Base-by-base conservation (phyloP, 2,888 invertebrate genomes). In the Piscicola geometra region DNA sequence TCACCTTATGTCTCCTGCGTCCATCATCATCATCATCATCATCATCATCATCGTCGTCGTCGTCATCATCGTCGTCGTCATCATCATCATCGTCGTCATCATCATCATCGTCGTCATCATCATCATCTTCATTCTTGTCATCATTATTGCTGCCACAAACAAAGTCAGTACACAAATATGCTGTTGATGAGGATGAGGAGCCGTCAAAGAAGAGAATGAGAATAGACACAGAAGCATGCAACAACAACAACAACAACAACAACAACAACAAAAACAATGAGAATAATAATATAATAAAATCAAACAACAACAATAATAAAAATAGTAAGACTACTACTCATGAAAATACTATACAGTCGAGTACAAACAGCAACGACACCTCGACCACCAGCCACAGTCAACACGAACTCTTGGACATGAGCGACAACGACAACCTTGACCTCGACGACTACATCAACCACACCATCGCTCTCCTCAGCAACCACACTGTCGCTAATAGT, bases 61-160 rank as follows among this genome's bases (percentile, higher is more conserved):
- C n/a, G 21, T 64, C 64, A 64, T 64, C 71, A 41, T 33, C 47
- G 21, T 2, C 71, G 21, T 64, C 64, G 21, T 64, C 64, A 30
- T 64, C 64, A 30, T 64, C 64, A 64, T 64, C 64, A 64, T 64
- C 64, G 21, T 64, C 64, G 21, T 64, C 64, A 64, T 64, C 64
- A 64, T 3, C 30, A 64, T 64, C 64, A 30, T 64, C 30, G 21
- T 64, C 64, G 21, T 64, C 64, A 64, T 64, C 64, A 64, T 64
- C 64, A 64, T 64, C 64, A 30, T 64, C 64, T 5, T 64, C 64
- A 30, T 64, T 15, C 41, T 64, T 21, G 21, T 64, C 30, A 64
- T 64, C 30, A 64, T 30, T 21, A 5, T 64, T 64, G 21, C 3
- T 64, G 64, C 21, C 30, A 64, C 21, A n/a, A 50, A 18, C 52